Conservation (phyloP, 2,797 vertebrate genomes). For the Sebastes itinus region DNA sequence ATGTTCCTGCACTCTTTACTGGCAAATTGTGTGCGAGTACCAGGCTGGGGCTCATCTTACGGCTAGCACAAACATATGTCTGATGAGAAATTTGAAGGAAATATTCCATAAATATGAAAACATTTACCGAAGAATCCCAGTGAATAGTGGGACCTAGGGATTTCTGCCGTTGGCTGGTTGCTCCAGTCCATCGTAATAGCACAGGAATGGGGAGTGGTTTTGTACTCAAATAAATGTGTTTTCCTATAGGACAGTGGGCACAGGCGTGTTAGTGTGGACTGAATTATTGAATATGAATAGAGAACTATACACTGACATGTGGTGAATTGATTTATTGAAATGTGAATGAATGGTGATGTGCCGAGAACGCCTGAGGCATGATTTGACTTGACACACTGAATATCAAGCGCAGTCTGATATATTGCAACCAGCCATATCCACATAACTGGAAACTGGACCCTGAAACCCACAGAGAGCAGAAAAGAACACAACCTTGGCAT, state of each 20-base stretch:
- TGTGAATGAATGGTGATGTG: conserved; percentile 48
- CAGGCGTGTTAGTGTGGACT: conserved; percentile 13
- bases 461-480: conserved; percentile 57
- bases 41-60: conserved; percentile 59
- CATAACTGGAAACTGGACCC: conserved; percentile 54
- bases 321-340: conserved; percentile 67
- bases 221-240: conserved; percentile 42
- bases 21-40: conserved; percentile 43
- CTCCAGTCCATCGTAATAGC: conserved; percentile 32
- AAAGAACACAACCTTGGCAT: conserved; percentile 63
- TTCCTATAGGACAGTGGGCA: conserved; percentile 29
- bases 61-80: conserved; percentile 60
- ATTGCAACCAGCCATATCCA: conserved; percentile 59
- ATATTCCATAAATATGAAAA: conserved; percentile 72
- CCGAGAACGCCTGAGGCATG: conserved; percentile 24
- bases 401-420: conserved; percentile 33
- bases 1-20: conserved; percentile 24
- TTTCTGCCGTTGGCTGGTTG: conserved; percentile 27
- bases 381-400: conserved; percentile 48
- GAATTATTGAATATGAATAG: conserved; percentile 44
- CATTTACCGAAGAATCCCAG: conserved; percentile 48
- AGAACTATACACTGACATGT: conserved; percentile 36
- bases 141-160: conserved; percentile 17
- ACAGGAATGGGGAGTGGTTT: conserved; percentile 36
- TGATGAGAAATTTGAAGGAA: conserved; percentile 67